A percentile compares a stretch with the other conserved stretches of the same genome.
Conservation (phyloP, 2,888 invertebrate genomes). For the Tricholauxania praeusta region DNA sequence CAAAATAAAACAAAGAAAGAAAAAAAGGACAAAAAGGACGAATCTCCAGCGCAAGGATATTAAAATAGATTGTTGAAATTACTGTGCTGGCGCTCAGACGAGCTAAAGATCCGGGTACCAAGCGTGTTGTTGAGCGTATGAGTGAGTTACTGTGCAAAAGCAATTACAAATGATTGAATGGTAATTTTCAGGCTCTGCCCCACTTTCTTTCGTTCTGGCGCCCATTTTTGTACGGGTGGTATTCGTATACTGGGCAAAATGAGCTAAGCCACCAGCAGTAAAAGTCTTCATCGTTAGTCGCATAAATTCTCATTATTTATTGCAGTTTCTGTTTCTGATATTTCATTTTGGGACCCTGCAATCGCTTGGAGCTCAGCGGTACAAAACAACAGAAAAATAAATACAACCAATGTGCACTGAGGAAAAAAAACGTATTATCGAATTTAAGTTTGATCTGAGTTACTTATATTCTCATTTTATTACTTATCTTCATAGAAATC, state of each 20-base stretch:
- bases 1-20: slow-evolving; percentile 46
- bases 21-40: slow-evolving; percentile 29
- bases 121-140: slow-evolving; percentile 15
- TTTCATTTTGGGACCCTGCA: slow-evolving; percentile 58
- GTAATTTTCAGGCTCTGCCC: slow-evolving; percentile 51
- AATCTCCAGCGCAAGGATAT: slow-evolving; percentile 45
- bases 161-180: slow-evolving; percentile 64
- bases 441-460: not conserved
- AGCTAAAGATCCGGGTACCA: not conserved
- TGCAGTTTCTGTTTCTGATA: slow-evolving; percentile 65
- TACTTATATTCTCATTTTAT: too few relatives aligned
- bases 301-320: slow-evolving; percentile 67
- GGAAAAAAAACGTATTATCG: slow-evolving; percentile 9
- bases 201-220: too few relatives aligned
- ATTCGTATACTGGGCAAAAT: not conserved
- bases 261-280: slow-evolving; percentile 25
- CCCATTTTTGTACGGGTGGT: not conserved
- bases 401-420: slow-evolving; percentile 34
- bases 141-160: slow-evolving; percentile 42
- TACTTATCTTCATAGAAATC: too few relatives aligned
- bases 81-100: slow-evolving; percentile 46
- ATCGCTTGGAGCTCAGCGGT: slow-evolving; percentile 8
- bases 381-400: slow-evolving; percentile 6
- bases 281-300: slow-evolving; percentile 41
- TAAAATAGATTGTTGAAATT: slow-evolving; percentile 57